Evolutionary conservation across 1,140 invertebrate species (phyloP).

Genomic region (Rhysida immarginata): DNA sequence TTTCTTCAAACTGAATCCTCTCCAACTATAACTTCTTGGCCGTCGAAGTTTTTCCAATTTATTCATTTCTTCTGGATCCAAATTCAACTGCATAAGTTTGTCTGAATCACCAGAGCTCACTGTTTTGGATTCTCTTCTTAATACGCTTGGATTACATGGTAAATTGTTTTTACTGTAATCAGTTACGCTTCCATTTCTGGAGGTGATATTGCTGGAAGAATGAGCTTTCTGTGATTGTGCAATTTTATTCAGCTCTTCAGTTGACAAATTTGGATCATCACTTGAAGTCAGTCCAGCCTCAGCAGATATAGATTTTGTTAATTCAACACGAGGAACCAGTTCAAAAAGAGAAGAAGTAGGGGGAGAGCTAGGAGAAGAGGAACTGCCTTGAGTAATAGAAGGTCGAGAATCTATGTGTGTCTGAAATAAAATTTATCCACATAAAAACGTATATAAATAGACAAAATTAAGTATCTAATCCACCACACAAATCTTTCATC

Average conservation of each 20-base stretch:
- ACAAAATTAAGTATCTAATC: not conserved
- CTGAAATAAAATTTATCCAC: conserved; percentile 8
- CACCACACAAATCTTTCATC: not conserved
- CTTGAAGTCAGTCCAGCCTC: not conserved
- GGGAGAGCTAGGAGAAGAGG: not conserved
- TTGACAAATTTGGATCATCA: too few species aligned
- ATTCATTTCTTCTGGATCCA: not conserved
- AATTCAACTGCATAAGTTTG: not conserved
- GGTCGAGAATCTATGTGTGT: not conserved
- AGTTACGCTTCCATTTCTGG: too few species aligned
- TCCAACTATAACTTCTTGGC: conserved; percentile 23
- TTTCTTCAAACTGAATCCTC: conserved; percentile 56
- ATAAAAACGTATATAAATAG: not conserved
- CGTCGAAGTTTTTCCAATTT: not conserved
- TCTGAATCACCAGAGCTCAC: too few species aligned
- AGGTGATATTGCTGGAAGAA: too few species aligned
- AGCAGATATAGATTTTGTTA: not conserved
- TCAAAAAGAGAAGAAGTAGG: not conserved
- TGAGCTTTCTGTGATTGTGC: too few species aligned
- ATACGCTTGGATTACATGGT: too few species aligned
- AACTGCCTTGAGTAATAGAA: not conserved
- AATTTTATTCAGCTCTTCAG: too few species aligned
- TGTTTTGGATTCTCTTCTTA: too few species aligned
- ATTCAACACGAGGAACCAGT: not conserved
- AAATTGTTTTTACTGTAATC: too few species aligned